Conservation (phyloP, 2,888 invertebrate species). For the Actias luna region DNA sequence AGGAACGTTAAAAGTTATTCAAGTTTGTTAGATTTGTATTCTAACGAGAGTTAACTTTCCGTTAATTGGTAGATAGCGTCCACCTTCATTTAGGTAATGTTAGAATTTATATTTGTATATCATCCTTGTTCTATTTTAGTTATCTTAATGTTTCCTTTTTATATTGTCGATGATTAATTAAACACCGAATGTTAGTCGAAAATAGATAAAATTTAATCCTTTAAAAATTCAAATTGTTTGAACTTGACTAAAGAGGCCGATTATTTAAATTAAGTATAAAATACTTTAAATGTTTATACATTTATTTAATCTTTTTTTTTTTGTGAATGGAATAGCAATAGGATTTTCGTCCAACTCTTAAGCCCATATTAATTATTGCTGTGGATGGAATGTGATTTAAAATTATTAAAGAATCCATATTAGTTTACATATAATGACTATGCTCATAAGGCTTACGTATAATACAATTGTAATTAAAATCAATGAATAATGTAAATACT, state of each 20-base stretch:
- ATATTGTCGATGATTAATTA: background rate
- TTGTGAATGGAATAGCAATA: background rate
- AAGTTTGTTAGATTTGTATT: conserved; percentile 1
- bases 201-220: no score
- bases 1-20: background rate
- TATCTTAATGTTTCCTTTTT: background rate
- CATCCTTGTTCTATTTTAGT: background rate
- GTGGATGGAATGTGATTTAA: background rate
- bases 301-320: no score
- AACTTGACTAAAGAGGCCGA: no score
- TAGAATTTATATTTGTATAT: background rate
- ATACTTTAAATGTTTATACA: no score
- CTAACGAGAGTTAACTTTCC: background rate
- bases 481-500: conserved; percentile 1
- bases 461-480: background rate
- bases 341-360: background rate
- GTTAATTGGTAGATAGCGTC: background rate
- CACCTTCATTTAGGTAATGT: background rate
- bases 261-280: no score
- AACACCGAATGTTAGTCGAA: background rate
- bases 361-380: no score
- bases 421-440: background rate
- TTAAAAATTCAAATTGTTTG: no score
- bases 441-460: background rate
- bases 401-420: background rate